Evolutionary conservation across 2,888 invertebrate species (phyloP).

Genomic region (Chromoteleia sp.): DNA sequence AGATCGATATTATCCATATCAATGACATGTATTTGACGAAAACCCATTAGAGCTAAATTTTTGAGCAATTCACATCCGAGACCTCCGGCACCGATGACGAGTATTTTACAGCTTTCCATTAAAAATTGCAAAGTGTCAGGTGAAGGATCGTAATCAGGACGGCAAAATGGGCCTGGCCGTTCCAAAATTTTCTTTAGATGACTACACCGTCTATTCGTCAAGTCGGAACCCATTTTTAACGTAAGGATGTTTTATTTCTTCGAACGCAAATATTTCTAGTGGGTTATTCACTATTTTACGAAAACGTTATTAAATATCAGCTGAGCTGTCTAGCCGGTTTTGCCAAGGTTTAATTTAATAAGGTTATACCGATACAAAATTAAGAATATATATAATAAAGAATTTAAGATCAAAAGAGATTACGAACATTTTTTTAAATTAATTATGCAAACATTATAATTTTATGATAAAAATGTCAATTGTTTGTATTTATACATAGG

Average conservation of each 20-base stretch:
- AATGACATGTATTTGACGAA: constrained; percentile 96
- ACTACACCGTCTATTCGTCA: constrained; percentile 89
- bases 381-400: too few relatives aligned
- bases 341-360: background rate
- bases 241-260: background rate
- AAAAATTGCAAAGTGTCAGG: constrained; percentile 93
- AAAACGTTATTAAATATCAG: background rate
- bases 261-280: background rate
- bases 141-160: constrained; percentile 95
- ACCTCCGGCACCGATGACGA: constrained; percentile 98
- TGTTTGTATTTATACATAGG: constrained; percentile 26
- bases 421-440: too few relatives aligned
- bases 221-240: constrained; percentile 78
- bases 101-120: constrained; percentile 93
- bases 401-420: too few relatives aligned
- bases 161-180: constrained; percentile 96
- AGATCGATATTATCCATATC: constrained; percentile 99
- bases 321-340: background rate
- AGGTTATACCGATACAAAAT: too few relatives aligned
- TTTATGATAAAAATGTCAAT: too few relatives aligned
- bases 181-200: constrained; percentile 94
- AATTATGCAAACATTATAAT: too few relatives aligned
- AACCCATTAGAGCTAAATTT: constrained; percentile 97
- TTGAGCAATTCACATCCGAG: constrained; percentile 99
- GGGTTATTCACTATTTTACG: background rate